phyloP scores from a whole-genome alignment of 2,797 vertebrate species.

The Tapirus indicus region DNA sequence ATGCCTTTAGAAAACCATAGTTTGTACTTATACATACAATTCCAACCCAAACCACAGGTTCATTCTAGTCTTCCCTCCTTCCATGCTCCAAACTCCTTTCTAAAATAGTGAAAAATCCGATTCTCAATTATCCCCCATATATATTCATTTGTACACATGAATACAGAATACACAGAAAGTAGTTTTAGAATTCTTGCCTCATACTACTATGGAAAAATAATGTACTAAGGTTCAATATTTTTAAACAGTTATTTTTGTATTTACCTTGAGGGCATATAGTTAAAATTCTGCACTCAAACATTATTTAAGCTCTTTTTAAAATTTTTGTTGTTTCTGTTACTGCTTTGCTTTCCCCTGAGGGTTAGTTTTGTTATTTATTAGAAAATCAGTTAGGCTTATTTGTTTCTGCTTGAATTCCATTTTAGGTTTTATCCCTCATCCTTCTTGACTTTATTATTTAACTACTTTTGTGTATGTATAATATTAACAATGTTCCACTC shows the following conservation, averaged over 20 bases:
- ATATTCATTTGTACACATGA: background rate
- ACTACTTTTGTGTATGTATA: background rate
- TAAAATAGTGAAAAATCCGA: background rate
- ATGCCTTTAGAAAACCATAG: background rate
- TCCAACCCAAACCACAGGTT: background rate
- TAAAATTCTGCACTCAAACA: background rate
- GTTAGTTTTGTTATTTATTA: background rate
- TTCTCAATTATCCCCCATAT: background rate
- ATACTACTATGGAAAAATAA: background rate
- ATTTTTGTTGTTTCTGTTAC: background rate
- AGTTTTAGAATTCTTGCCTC: background rate
- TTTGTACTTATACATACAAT: background rate
- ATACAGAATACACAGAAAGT: background rate
- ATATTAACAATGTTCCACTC: background rate
- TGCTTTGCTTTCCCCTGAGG: background rate
- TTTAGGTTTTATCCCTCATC: background rate
- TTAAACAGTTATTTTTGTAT: background rate
- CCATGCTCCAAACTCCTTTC: background rate
- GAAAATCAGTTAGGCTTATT: background rate
- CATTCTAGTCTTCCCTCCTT: background rate
- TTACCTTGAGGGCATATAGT: background rate
- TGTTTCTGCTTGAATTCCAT: background rate
- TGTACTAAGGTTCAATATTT: background rate
- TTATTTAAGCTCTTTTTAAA: background rate
- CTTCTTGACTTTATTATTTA: background rate